Conservation (phyloP, 2,797 vertebrate genomes). For the Philypnodon macrostomus region DNA sequence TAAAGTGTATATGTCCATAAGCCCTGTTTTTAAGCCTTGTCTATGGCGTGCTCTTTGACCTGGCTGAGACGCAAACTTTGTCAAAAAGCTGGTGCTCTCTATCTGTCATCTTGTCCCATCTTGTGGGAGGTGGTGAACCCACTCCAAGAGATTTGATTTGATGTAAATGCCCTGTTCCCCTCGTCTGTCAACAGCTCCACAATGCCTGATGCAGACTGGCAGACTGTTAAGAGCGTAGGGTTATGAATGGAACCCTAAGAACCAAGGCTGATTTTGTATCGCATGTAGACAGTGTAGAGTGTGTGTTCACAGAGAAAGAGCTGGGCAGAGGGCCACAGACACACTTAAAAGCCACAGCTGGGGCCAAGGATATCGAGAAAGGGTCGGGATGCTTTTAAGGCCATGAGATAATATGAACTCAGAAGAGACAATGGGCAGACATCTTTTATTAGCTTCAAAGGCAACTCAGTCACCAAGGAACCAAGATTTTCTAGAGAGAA, state of each 20-base stretch:
- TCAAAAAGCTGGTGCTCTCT: conserved; percentile 3
- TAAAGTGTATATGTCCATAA: neutral
- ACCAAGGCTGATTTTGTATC: conserved; percentile 20
- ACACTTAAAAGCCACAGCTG: conserved; percentile 47
- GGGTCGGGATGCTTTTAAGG: conserved; percentile 19
- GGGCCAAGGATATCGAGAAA: conserved; percentile 44
- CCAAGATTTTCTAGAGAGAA: neutral
- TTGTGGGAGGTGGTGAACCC: conserved; percentile 4
- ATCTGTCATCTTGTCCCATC: conserved; percentile 18
- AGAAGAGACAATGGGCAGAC: neutral
- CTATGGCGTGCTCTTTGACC: conserved; percentile 13
- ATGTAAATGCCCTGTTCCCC: conserved; percentile 28
- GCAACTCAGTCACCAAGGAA: neutral
- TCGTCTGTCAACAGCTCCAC: conserved; percentile 26
- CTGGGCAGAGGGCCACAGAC: conserved; percentile 55
- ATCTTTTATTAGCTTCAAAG: neutral
- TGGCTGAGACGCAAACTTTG: conserved; percentile 14
- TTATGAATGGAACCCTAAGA: conserved; percentile 23
- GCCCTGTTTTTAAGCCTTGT: conserved; percentile 7
- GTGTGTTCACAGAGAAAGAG: conserved; percentile 35
- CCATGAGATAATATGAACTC: neutral
- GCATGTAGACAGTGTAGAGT: conserved; percentile 14
- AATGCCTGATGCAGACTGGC: conserved; percentile 34
- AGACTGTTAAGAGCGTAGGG: conserved; percentile 30
- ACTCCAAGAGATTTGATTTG: conserved; percentile 25